Percentiles rank a stretch among this genome's conserved stretches.
Conservation (phyloP, 2,888 invertebrate species). For the Catocala fraxini region DNA sequence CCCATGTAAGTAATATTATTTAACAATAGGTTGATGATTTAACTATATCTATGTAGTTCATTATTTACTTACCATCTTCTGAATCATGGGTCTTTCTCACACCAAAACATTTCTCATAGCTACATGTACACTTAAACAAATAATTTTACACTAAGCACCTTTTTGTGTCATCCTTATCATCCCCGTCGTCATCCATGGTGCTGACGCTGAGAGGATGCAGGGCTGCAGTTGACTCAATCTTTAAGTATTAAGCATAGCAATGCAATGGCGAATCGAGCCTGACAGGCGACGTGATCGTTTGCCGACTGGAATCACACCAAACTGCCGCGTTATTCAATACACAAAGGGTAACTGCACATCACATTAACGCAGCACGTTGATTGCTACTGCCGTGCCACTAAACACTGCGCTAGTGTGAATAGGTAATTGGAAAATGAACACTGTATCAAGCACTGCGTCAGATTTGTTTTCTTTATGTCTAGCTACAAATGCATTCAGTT, state of each 20-base stretch:
- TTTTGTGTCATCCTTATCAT: conserved; percentile 95
- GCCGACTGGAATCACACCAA: conserved; percentile 37
- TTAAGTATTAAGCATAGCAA: conserved; percentile 31
- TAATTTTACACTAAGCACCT: conserved; percentile 84
- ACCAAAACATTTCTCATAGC: background rate
- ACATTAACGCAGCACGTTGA: conserved; percentile 8
- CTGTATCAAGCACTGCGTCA: conserved; percentile 39
- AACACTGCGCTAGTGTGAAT: conserved; percentile 17
- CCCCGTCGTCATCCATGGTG: conserved; percentile 93
- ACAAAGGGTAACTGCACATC: conserved; percentile 4
- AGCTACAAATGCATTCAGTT: conserved; percentile 14
- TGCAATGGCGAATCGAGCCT: conserved; percentile 31
- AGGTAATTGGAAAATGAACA: conserved; percentile 24
- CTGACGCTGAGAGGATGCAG: conserved; percentile 20
- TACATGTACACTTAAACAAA: background rate
- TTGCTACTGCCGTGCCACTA: conserved; percentile 8
- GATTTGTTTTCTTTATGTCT: conserved; percentile 31
- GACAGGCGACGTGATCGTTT: conserved; percentile 16
- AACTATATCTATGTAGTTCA: background rate
- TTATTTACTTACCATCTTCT: too few relatives aligned
- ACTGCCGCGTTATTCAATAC: conserved; percentile 15
- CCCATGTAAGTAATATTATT: too few relatives aligned
- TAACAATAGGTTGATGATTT: conserved; percentile 5
- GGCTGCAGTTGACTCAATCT: conserved; percentile 26
- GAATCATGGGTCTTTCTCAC: background rate